These are phyloP conservation scores for Cephus rjabovi DNA, from an alignment of 2,888 invertebrate genomes.

Conservation along the genomic window DNA sequence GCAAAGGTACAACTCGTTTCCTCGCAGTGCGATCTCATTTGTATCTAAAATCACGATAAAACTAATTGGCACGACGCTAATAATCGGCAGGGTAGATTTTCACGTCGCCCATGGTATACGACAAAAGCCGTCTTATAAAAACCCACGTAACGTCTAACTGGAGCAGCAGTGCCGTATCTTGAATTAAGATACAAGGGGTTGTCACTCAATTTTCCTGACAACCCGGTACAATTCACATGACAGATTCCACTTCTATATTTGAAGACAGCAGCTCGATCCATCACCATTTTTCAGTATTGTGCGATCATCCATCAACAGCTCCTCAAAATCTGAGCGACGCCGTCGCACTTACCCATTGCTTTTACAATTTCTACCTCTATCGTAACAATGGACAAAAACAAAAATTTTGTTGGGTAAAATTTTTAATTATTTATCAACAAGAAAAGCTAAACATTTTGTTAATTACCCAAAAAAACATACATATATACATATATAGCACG, in stretches of 20 bases:
- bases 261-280: constrained; percentile 47
- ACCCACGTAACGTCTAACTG: neutral
- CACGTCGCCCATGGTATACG: neutral
- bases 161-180: neutral
- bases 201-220: neutral
- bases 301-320: constrained; percentile 50
- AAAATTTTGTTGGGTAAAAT: neutral
- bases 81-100: neutral
- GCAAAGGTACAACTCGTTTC: neutral
- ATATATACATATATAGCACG: no score
- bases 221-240: constrained; percentile 38
- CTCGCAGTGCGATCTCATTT: neutral
- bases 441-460: neutral
- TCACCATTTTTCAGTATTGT: constrained; percentile 53
- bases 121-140: neutral
- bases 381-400: neutral
- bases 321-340: constrained; percentile 44
- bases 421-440: neutral
- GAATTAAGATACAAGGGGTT: neutral
- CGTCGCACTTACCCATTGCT: constrained; percentile 23
- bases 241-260: constrained; percentile 50
- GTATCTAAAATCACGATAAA: neutral
- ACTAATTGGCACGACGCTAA: neutral
- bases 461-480: neutral
- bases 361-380: neutral